Percentiles rank a stretch among this genome's conserved stretches.
phyloP scores from a whole-genome alignment of 2,888 invertebrate species.

The Volucella bombylans region DNA sequence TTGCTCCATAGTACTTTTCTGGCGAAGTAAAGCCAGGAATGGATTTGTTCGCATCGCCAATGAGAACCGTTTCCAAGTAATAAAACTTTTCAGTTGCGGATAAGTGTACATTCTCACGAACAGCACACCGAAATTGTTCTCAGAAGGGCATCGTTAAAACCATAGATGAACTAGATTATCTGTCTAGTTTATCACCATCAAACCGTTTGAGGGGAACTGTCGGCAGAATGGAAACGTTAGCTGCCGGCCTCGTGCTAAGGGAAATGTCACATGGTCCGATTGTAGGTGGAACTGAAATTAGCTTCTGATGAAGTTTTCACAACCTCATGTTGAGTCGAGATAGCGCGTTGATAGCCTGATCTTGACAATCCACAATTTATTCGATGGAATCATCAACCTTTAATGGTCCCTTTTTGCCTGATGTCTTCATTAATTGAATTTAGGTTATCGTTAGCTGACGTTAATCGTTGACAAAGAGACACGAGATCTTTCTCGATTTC shows the following conservation, averaged over 20 bases:
- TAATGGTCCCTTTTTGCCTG: not conserved
- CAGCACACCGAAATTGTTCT: too few species aligned
- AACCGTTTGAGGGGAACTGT: too few species aligned
- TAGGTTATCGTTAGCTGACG: constrained; percentile 15
- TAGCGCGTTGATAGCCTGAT: constrained; percentile 12
- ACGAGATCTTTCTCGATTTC: constrained; percentile 34
- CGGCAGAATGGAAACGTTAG: too few species aligned
- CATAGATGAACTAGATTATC: too few species aligned
- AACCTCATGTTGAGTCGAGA: constrained; percentile 6
- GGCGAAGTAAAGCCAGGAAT: too few species aligned
- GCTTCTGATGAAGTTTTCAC: constrained; percentile 3
- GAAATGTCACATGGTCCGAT: not conserved
- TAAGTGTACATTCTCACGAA: too few species aligned
- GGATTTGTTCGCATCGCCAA: too few species aligned
- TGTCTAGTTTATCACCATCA: too few species aligned
- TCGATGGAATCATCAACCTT: not conserved
- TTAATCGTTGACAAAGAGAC: constrained; percentile 20
- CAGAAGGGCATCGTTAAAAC: too few species aligned
- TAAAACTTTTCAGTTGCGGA: too few species aligned
- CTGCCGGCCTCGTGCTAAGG: not conserved
- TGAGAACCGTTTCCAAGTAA: too few species aligned
- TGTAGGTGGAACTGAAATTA: not conserved
- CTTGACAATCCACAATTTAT: not conserved
- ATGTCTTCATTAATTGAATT: constrained; percentile 11
- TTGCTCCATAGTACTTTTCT: too few species aligned